These are phyloP conservation scores for Rhogogaster chlorosoma DNA, from an alignment of 2,888 invertebrate species.

Conservation along the genomic window DNA sequence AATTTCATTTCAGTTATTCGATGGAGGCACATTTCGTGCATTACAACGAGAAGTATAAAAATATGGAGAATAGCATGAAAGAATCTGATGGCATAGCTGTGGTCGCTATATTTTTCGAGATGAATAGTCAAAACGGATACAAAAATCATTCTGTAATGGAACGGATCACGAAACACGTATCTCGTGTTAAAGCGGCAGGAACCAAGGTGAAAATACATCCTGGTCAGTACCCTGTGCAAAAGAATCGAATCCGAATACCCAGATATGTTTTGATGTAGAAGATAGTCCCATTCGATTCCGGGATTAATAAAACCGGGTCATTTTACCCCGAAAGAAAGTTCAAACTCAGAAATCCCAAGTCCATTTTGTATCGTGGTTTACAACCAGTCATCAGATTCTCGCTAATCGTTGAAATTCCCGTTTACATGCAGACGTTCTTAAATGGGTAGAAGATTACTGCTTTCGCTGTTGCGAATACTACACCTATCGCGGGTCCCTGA, in stretches of 20 bases:
- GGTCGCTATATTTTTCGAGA: constrained; percentile 67
- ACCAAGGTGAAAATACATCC: neutral
- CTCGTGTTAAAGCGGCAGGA: neutral
- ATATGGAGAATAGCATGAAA: constrained; percentile 65
- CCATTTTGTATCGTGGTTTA: constrained; percentile 24
- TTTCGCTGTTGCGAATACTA: constrained; percentile 64
- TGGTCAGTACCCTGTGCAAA: constrained; percentile 59
- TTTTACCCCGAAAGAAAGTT: neutral
- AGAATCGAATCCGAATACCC: constrained; percentile 66
- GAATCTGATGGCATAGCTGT: constrained; percentile 69
- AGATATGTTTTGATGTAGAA: constrained; percentile 21
- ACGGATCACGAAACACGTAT: neutral
- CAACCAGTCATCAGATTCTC: constrained; percentile 31
- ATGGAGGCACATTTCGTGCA: constrained; percentile 71
- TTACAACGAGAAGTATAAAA: constrained; percentile 68
- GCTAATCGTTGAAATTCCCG: neutral
- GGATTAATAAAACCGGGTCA: neutral
- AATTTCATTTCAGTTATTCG: constrained; percentile 64
- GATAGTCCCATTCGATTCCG: constrained; percentile 7
- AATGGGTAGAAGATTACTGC: constrained; percentile 66
- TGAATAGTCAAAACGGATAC: constrained; percentile 43
- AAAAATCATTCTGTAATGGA: neutral
- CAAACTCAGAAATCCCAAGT: neutral
- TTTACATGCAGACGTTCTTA: constrained; percentile 62
- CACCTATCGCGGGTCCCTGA: constrained; percentile 68